Conservation (phyloP, 2,113 vertebrate species). For the Microcebus ravelobensis region DNA sequence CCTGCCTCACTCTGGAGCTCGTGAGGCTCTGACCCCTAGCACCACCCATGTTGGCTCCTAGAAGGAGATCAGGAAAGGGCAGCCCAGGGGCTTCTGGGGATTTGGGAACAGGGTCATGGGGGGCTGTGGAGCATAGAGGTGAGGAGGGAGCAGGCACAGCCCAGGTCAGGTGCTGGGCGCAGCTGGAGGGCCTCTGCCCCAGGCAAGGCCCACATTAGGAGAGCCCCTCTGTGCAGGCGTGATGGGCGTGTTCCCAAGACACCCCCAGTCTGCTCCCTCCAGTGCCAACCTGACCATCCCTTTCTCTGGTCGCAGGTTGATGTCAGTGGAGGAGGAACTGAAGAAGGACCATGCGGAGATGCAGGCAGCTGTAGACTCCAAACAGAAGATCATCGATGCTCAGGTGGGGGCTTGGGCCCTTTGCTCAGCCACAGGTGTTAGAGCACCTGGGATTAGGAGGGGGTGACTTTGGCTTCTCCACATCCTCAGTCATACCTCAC, state of each 20-base stretch:
- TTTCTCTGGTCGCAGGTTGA: slow-evolving; percentile 87
- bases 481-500: not conserved
- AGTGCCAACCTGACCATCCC: not conserved
- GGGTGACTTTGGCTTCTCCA: not conserved
- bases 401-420: slow-evolving; percentile 88
- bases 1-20: not conserved
- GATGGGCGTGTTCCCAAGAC: not conserved
- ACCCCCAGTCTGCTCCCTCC: not conserved
- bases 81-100: not conserved
- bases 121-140: no score
- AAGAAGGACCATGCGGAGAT: slow-evolving; percentile 99
- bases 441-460: not conserved
- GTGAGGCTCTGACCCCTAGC: not conserved
- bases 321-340: slow-evolving; percentile 98
- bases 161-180: accelerated
- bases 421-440: not conserved
- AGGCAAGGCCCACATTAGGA: not conserved
- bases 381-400: slow-evolving; percentile 99
- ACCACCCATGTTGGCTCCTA: not conserved
- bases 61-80: not conserved
- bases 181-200: no score
- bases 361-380: slow-evolving; percentile 98
- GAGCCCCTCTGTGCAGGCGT: not conserved
- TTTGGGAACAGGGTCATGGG: not conserved
- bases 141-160: not conserved